These are phyloP conservation scores for Aleiodes alternator DNA, from an alignment of 2,888 invertebrate species.

Conservation along the genomic window DNA sequence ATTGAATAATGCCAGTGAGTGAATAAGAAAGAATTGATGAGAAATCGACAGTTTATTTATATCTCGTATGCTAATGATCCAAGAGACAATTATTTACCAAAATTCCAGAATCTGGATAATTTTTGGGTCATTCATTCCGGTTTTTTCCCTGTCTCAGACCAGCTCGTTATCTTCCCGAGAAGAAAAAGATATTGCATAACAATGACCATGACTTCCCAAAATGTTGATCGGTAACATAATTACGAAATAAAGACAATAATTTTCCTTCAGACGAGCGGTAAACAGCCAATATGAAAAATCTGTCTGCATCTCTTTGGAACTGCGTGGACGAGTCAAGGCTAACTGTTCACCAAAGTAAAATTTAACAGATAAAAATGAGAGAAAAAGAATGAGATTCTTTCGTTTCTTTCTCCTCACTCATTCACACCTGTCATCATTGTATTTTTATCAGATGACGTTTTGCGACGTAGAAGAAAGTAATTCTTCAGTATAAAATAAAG, in stretches of 20 bases:
- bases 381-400: too few species aligned
- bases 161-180: neutral
- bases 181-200: neutral
- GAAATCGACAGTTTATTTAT: too few species aligned
- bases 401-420: too few species aligned
- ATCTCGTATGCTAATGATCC: too few species aligned
- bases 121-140: conserved; percentile 18
- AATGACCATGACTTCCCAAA: conserved; percentile 14
- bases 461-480: too few species aligned
- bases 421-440: too few species aligned
- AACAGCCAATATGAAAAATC: neutral
- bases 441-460: too few species aligned
- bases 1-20: too few species aligned
- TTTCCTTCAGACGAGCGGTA: neutral
- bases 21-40: too few species aligned
- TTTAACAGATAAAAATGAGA: too few species aligned
- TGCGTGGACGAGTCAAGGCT: conserved; percentile 20
- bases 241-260: conserved; percentile 15
- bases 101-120: neutral
- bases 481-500: too few species aligned
- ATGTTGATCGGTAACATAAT: conserved; percentile 41
- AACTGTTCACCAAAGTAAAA: neutral
- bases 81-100: neutral
- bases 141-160: neutral
- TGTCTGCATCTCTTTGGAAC: neutral